phyloP scores from a whole-genome alignment of 2,797 vertebrate genomes.

The Borostomias antarcticus region DNA sequence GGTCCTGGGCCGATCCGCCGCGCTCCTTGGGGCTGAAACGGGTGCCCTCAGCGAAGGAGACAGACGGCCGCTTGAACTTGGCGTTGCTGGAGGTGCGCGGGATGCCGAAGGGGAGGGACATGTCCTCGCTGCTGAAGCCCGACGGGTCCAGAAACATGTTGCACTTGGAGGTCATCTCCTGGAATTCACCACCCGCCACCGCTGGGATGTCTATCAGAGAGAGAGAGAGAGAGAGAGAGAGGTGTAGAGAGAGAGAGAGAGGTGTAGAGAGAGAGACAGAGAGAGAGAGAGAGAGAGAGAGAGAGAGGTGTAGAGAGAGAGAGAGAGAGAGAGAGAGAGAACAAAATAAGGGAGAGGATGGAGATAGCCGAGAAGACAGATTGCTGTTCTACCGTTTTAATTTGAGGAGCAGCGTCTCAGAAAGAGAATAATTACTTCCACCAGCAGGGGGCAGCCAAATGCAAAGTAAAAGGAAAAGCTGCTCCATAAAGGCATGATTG shows the following conservation, averaged over 20 bases:
- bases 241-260: not conserved
- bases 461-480: not conserved
- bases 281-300: not conserved
- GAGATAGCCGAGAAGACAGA: not conserved
- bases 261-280: not conserved
- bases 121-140: constrained; percentile 81
- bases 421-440: not conserved
- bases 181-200: constrained; percentile 73
- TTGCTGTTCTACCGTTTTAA: too few species aligned
- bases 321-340: not conserved
- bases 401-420: too few species aligned
- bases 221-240: constrained; percentile 1
- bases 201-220: constrained; percentile 72
- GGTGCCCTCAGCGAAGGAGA: constrained; percentile 97
- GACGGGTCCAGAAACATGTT: constrained; percentile 81
- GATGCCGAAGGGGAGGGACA: constrained; percentile 85
- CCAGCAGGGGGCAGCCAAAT: not conserved
- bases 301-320: not conserved
- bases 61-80: constrained; percentile 91
- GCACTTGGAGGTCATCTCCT: constrained; percentile 69
- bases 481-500: not conserved
- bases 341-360: not conserved
- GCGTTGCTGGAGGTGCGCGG: constrained; percentile 96
- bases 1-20: constrained; percentile 76
- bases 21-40: constrained; percentile 84